Evolutionary conservation across 2,113 vertebrate genomes (phyloP), one percentile per base, ranked within the genome.

Genomic region (Rhinopomastus cyanomelas): DNA sequence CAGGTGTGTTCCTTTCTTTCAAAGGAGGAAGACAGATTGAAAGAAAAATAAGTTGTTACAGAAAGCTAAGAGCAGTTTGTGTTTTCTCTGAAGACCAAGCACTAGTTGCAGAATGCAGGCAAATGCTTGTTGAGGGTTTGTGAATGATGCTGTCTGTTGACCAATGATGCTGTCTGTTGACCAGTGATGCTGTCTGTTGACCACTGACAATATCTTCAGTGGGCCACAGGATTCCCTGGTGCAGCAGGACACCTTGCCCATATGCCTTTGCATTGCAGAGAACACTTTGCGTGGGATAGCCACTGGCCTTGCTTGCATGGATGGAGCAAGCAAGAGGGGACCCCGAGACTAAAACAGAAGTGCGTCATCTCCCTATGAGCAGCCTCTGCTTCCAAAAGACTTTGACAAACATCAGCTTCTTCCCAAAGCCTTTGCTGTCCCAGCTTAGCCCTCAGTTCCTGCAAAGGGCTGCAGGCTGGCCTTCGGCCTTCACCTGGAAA

Each of bases 301-400:
- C 30, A 29, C 39, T 49, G 27, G 30, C 25, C 51, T 59, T 51
- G 21, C 9, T 36, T 53, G 16, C 34, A 13, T 11, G 26, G 17
- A 20, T 73, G 42, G 27, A 37, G 9, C 8, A 7, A 62, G n/a
- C 0, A 0, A 18, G 10, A 62, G 10, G 18, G 5, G 15, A 60
- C 53, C 27, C 25, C 25, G 5, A 51, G 48, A 48, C 26, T 15
- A 52, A 67, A 69, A 12, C 44, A 82, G 34, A 48, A 91, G 48
- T 0, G 0, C 30, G 18, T 12, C 2, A 2, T 30, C 7, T 87
- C 36, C 19, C 16, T 37, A 11, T 25, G 30, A 64, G 71, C 32
- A 69, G 18, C 59, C 46, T 62, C 48, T 48, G 26, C 34, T 13
- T 80, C 11, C 22, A 30, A 29, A 29, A 75, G 53, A 7, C 22